phyloP scores from a whole-genome alignment of 2,113 vertebrate species.

The Carassius auratus region DNA sequence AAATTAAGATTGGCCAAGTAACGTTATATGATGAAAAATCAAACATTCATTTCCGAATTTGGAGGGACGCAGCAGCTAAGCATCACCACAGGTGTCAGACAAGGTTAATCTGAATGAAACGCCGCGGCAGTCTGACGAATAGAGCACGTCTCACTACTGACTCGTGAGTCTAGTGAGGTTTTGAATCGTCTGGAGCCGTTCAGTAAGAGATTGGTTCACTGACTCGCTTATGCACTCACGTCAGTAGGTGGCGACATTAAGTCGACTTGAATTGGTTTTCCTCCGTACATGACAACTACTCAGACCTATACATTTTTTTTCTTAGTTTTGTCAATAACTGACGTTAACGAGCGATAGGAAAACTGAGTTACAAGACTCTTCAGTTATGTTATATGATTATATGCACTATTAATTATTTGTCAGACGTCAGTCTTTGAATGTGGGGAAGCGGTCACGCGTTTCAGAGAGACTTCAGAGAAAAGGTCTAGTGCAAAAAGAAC shows the following conservation, averaged over 20 bases:
- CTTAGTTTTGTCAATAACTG: too few species aligned
- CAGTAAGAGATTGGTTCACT: background rate
- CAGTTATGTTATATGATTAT: too few species aligned
- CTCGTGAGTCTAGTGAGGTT: background rate
- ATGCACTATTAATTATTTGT: too few species aligned
- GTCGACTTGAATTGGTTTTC: background rate
- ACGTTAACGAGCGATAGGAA: too few species aligned
- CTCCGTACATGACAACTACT: too few species aligned
- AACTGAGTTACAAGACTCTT: too few species aligned
- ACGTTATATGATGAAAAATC: background rate
- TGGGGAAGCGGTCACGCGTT: too few species aligned
- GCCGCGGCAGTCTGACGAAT: background rate
- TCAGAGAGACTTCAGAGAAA: too few species aligned
- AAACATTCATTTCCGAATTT: background rate
- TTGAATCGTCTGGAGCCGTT: background rate
- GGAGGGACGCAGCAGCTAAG: background rate
- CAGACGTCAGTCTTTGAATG: too few species aligned
- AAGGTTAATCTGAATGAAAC: background rate
- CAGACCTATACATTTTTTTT: too few species aligned
- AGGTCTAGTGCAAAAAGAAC: too few species aligned
- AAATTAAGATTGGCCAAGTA: background rate
- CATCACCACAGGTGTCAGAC: conserved; percentile 29
- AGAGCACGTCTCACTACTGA: background rate
- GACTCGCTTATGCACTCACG: background rate
- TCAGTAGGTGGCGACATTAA: background rate